Base-by-base conservation (phyloP, 2,113 vertebrate species). In the Spea multiplicata region DNA sequence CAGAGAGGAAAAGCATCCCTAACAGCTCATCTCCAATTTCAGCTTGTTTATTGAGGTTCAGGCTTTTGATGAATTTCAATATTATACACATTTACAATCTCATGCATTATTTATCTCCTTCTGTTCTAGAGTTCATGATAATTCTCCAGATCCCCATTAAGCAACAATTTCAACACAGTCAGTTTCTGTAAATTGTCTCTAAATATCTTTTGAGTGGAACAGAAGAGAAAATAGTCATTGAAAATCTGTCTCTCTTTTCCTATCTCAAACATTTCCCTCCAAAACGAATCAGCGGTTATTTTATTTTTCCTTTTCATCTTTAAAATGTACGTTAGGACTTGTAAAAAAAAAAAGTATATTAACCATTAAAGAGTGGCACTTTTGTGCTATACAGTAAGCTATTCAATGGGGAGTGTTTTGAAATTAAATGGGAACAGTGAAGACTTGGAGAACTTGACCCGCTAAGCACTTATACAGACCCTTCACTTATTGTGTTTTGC, bases 401-500 rank as follows among this genome's bases (percentile, higher is more conserved):
- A 80, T 70, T 74, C 53, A 83, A 52, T 74, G 82, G 83, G 74
- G 53, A 73, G 13, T 55, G 76, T 2, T 73, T 73, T 9, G 79
- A 10, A 84, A 74, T 16, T 50, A 67, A 81, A 65, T 49, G n/a
- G 55, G 65, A 61, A 1, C 17, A 47, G 74, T 81, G 64, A 50
- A 81, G 71, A 75, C 68, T 78, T 78, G 71, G 57, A 6, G 68
- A 81, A 81, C 82, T 74, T 84, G 49, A 67, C 80, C 73, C 83
- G 72, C 10, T 59, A 71, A 84, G 84, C 62, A 59, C 8, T 69
- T 77, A 82, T 77, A 84, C 16, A 83, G 69, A 68, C 78, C 81
- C 46, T 82, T 82, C 17, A 74, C 75, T 88, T 84, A 81, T 84
- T 85, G 79, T 47, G 5, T 85, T 90, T 87, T 84, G 72, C 74